Percentiles rank a stretch among this genome's conserved stretches.
Evolutionary conservation across 2,113 vertebrate genomes (phyloP).

Genomic region (Channa argus): DNA sequence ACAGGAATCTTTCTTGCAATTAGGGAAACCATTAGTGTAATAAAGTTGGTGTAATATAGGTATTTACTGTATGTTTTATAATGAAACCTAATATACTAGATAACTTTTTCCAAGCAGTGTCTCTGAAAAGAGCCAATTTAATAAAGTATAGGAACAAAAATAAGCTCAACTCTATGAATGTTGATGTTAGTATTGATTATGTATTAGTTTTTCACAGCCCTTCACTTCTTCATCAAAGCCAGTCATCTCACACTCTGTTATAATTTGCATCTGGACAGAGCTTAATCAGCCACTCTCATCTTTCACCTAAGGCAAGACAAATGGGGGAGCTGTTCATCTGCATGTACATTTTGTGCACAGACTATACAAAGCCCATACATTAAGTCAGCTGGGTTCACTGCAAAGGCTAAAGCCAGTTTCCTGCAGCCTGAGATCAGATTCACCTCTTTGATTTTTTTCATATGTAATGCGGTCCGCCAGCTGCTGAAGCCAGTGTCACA

Average conservation of each 20-base stretch:
- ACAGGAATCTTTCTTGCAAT: too few species aligned
- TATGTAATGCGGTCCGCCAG: slow-evolving; percentile 45
- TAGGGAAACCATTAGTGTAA: too few species aligned
- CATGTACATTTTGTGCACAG: slow-evolving; percentile 40
- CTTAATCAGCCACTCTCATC: slow-evolving; percentile 59
- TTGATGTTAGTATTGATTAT: slow-evolving; percentile 68
- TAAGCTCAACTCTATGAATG: slow-evolving; percentile 13
- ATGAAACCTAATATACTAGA: neutral
- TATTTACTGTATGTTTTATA: neutral
- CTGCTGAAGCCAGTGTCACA: slow-evolving; percentile 46
- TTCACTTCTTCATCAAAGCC: slow-evolving; percentile 47
- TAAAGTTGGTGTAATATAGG: too few species aligned
- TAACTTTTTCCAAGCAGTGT: neutral
- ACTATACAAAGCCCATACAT: slow-evolving; percentile 53
- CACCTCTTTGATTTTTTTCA: slow-evolving; percentile 42
- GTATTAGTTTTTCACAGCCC: slow-evolving; percentile 32
- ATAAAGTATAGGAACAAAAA: neutral
- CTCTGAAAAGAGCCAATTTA: neutral
- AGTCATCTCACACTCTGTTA: slow-evolving; percentile 58
- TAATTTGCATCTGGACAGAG: slow-evolving; percentile 64
- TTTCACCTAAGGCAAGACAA: slow-evolving; percentile 64
- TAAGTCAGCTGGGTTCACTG: slow-evolving; percentile 70
- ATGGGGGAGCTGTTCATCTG: slow-evolving; percentile 57
- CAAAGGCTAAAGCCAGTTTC: slow-evolving; percentile 60
- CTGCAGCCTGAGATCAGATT: slow-evolving; percentile 61